Conservation (phyloP, 1,140 invertebrate species). For the Drosophila kepulauana region DNA sequence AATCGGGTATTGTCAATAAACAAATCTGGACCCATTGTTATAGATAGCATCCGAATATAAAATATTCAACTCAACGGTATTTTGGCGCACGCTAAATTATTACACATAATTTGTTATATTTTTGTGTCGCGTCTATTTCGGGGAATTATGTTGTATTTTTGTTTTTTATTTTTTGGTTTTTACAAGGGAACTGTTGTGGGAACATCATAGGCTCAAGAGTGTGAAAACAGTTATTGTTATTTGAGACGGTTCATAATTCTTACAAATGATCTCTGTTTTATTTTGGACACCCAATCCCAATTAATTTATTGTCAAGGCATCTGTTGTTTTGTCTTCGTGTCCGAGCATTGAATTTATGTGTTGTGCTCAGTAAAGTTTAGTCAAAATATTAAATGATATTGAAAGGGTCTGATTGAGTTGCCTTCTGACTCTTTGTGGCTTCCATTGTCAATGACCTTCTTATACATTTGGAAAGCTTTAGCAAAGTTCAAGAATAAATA, state of each 20-base stretch:
- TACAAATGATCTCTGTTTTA: constrained; percentile 41
- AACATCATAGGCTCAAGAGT: constrained; percentile 62
- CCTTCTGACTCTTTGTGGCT: constrained; percentile 21
- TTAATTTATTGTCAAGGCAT: constrained; percentile 21
- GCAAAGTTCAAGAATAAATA: not conserved
- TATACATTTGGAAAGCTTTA: constrained; percentile 7
- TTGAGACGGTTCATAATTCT: constrained; percentile 46
- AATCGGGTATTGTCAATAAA: constrained; percentile 63
- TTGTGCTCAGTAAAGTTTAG: constrained; percentile 17
- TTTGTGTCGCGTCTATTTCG: constrained; percentile 34
- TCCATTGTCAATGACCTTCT: constrained; percentile 6
- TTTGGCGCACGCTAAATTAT: constrained; percentile 82
- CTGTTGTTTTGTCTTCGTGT: constrained; percentile 8
- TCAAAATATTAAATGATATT: constrained; percentile 12
- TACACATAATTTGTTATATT: constrained; percentile 77
- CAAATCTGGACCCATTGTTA: constrained; percentile 70
- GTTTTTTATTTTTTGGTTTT: not conserved
- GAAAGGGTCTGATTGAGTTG: constrained; percentile 10
- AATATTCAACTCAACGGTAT: constrained; percentile 63
- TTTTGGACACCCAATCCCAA: not conserved
- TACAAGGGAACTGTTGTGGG: not conserved
- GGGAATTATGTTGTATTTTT: constrained; percentile 5
- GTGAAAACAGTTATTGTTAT: constrained; percentile 75
- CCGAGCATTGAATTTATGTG: constrained; percentile 43
- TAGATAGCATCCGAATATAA: constrained; percentile 5